Evolutionary conservation across 2,888 invertebrate genomes (phyloP).

Genomic region (Zelleria hepariella): DNA sequence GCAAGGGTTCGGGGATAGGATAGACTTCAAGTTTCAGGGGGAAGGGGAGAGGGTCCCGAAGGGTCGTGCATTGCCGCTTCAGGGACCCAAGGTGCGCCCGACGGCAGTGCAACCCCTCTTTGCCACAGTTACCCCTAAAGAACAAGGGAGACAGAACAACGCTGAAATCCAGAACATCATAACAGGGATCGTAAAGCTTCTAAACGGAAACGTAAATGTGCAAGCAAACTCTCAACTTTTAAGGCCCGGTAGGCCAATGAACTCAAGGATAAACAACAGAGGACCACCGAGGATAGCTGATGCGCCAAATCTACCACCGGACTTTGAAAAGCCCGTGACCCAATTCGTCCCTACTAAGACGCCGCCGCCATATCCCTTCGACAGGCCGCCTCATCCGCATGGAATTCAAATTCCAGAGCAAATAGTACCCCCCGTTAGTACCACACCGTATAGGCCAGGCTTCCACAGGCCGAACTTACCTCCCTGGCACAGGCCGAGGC

Average conservation of each 20-base stretch:
- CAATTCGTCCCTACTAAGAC: conserved; percentile 64
- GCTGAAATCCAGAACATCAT: conserved; percentile 90
- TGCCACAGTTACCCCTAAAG: conserved; percentile 65
- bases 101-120: conserved; percentile 68
- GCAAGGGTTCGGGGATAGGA: conserved; percentile 51
- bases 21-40: conserved; percentile 76
- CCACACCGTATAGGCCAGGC: conserved; percentile 69
- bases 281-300: conserved; percentile 91
- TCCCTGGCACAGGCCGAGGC: conserved; percentile 77
- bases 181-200: conserved; percentile 87
- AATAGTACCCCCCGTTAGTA: conserved; percentile 72
- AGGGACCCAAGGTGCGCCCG: conserved; percentile 77
- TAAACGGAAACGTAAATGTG: conserved; percentile 91
- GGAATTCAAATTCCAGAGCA: conserved; percentile 83
- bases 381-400: conserved; percentile 75
- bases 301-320: conserved; percentile 78
- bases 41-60: conserved; percentile 83
- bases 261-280: conserved; percentile 88
- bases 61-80: conserved; percentile 74
- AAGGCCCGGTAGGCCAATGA: conserved; percentile 77
- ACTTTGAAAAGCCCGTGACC: conserved; percentile 71
- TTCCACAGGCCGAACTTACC: conserved; percentile 73
- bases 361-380: conserved; percentile 83
- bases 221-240: conserved; percentile 79
- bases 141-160: conserved; percentile 52